Conservation (phyloP, 2,888 invertebrate genomes). For the Pristionchus arcanus region DNA sequence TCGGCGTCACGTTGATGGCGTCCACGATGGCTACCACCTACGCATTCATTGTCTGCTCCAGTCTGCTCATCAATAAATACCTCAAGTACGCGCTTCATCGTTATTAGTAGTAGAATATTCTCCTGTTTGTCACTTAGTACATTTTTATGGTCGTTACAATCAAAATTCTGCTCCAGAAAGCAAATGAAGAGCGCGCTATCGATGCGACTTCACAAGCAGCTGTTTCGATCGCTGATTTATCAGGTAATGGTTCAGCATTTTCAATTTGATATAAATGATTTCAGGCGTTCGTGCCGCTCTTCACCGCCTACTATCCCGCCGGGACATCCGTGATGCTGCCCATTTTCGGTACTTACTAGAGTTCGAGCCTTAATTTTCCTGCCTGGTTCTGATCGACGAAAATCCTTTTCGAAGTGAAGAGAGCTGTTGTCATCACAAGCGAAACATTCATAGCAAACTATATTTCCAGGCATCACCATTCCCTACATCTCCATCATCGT, state of each 20-base stretch:
- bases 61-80: conserved; percentile 22
- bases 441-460: neutral
- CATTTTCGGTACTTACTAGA: neutral
- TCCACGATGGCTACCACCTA: neutral
- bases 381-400: no score
- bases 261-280: neutral
- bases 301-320: neutral
- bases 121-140: no score
- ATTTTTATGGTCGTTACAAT: neutral
- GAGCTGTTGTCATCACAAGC: no score
- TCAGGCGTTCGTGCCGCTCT: neutral
- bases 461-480: neutral
- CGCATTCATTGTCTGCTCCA: neutral
- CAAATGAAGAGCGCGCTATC: neutral
- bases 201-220: neutral
- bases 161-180: neutral
- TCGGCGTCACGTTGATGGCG: neutral
- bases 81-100: conserved; percentile 13
- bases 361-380: no score
- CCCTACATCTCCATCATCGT: neutral
- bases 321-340: neutral
- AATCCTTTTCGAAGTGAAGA: no score
- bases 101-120: no score
- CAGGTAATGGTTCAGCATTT: neutral
- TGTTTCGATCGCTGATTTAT: conserved; percentile 17